Conservation (phyloP, 1,140 invertebrate species). For the Papilio polyxenes region DNA sequence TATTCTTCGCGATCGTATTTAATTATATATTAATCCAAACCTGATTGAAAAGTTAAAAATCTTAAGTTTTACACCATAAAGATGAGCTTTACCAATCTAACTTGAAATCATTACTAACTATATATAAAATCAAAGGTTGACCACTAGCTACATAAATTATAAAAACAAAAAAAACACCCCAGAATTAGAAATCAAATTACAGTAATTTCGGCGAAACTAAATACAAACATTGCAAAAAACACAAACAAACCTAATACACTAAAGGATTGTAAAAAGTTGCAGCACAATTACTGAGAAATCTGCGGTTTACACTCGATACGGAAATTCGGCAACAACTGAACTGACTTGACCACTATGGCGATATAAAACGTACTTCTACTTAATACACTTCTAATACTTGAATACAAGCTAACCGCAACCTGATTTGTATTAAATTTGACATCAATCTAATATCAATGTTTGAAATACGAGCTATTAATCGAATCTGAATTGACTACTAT, state of each 20-base stretch:
- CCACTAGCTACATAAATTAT: too few relatives aligned
- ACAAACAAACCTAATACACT: neutral
- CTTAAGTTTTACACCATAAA: too few relatives aligned
- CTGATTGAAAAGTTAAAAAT: too few relatives aligned
- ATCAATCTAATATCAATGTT: neutral
- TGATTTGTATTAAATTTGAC: neutral
- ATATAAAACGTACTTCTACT: neutral
- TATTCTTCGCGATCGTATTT: neutral
- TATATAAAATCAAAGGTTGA: too few relatives aligned
- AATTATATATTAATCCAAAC: too few relatives aligned
- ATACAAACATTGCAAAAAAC: neutral
- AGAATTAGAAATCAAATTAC: neutral
- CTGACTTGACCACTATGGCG: neutral
- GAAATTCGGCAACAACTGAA: neutral
- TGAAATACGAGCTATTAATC: neutral
- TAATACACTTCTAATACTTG: neutral
- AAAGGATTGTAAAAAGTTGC: slow-evolving; percentile 9
- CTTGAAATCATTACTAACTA: too few relatives aligned
- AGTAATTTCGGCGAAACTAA: neutral
- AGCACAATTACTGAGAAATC: neutral
- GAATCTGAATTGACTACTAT: neutral
- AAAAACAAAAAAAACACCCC: neutral
- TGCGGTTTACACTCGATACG: slow-evolving; percentile 7
- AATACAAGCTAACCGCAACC: neutral
- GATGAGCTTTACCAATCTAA: too few relatives aligned